Percentiles rank a stretch among this genome's conserved stretches.
These are phyloP conservation scores for Ammodytes dubius DNA, from an alignment of 2,113 vertebrate species.

Conservation along the genomic window DNA sequence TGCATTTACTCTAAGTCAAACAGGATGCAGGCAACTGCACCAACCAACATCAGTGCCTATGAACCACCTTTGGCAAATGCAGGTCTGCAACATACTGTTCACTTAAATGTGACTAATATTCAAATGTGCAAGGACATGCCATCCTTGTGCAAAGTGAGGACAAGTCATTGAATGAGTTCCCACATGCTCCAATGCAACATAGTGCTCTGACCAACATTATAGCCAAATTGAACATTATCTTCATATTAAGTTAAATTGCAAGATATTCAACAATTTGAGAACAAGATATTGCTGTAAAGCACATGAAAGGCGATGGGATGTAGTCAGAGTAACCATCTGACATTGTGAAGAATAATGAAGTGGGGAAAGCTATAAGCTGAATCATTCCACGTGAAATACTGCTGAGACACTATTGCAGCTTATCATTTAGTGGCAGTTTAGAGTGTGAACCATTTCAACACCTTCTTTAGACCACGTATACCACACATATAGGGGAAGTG, in stretches of 20 bases:
- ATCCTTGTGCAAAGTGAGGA: background rate
- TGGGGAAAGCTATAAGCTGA: background rate
- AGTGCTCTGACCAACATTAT: background rate
- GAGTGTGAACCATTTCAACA: slow-evolving; percentile 66
- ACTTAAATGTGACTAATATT: background rate
- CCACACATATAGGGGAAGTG: slow-evolving; percentile 76
- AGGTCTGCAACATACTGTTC: background rate
- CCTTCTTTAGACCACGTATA: slow-evolving; percentile 32
- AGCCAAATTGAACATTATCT: background rate
- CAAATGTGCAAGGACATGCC: background rate
- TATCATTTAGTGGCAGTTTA: slow-evolving; percentile 53
- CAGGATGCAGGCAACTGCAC: too few relatives aligned
- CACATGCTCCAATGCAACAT: background rate
- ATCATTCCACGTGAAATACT: background rate
- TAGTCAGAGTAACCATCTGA: background rate
- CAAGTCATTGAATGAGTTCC: background rate
- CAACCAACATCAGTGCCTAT: background rate
- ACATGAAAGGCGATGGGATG: background rate
- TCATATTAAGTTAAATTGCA: background rate
- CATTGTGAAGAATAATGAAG: background rate
- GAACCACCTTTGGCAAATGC: background rate
- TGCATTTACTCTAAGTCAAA: background rate
- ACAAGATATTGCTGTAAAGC: background rate
- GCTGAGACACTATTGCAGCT: slow-evolving; percentile 22
- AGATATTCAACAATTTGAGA: background rate